A percentile compares a stretch with the other conserved stretches of the same genome.
Evolutionary conservation across 2,113 vertebrate species (phyloP).

Genomic region (Cynocephalus volans): DNA sequence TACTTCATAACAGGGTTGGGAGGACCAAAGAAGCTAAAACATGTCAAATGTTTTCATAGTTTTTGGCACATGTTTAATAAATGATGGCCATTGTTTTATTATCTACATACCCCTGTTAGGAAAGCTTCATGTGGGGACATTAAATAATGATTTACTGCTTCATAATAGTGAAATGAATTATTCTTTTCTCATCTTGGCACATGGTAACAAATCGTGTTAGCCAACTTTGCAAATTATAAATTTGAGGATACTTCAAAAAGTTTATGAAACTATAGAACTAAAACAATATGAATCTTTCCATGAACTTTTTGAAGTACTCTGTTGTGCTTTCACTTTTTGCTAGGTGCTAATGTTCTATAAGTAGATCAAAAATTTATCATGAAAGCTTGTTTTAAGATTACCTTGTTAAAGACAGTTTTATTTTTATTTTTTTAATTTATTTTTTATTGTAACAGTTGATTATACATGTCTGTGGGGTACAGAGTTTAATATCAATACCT

Average conservation of each 20-base stretch:
- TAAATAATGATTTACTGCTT: slow-evolving; percentile 56
- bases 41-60: slow-evolving; percentile 18
- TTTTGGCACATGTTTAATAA: slow-evolving; percentile 63
- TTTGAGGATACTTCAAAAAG: no score
- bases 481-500: no score
- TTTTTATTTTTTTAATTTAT: no score
- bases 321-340: slow-evolving; percentile 61
- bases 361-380: slow-evolving; percentile 26
- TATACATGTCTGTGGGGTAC: no score
- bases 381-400: slow-evolving; percentile 39
- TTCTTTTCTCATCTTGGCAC: slow-evolving; percentile 51
- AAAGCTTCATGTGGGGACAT: neutral
- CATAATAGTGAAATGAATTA: slow-evolving; percentile 42
- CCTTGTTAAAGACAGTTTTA: no score
- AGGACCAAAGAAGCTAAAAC: slow-evolving; percentile 58
- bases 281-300: no score
- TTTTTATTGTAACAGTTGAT: no score
- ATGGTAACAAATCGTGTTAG: slow-evolving; percentile 57
- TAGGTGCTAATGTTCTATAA: slow-evolving; percentile 52
- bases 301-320: no score
- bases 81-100: slow-evolving; percentile 47
- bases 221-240: slow-evolving; percentile 62
- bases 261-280: no score
- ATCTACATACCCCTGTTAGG: slow-evolving; percentile 9
- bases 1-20: neutral